These are phyloP conservation scores for Argyresthia albistria DNA, from an alignment of 2,888 invertebrate species.

Conservation along the genomic window DNA sequence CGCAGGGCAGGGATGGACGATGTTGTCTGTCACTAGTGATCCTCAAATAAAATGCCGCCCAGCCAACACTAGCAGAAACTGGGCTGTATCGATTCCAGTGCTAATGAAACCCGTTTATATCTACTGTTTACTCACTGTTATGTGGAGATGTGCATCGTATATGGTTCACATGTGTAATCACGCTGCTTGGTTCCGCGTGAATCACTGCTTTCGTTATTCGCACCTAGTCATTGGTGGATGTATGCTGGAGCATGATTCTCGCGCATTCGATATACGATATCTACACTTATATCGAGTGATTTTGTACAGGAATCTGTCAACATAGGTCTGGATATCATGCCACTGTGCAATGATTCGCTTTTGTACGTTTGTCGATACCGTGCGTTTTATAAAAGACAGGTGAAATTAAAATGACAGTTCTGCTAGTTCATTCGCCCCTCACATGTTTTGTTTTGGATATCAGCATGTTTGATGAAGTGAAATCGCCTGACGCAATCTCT, in stretches of 20 bases:
- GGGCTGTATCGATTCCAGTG: too few species aligned
- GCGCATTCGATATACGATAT: too few species aligned
- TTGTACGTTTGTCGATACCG: conserved; percentile 11
- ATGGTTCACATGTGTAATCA: conserved; percentile 20
- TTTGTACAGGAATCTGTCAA: too few species aligned
- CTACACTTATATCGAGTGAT: too few species aligned
- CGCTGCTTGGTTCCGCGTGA: conserved; percentile 35
- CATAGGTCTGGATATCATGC: too few species aligned
- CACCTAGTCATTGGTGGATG: conserved; percentile 29
- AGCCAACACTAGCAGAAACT: too few species aligned
- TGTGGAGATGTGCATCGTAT: conserved; percentile 16
- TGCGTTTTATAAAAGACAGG: conserved; percentile 5
- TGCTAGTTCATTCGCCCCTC: neutral
- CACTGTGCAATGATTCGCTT: conserved; percentile 18
- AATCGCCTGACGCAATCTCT: too few species aligned
- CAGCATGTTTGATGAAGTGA: neutral
- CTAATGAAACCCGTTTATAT: neutral
- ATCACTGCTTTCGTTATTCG: conserved; percentile 54
- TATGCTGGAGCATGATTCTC: too few species aligned
- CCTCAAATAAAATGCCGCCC: neutral
- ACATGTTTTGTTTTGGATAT: neutral
- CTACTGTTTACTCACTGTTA: conserved; percentile 12
- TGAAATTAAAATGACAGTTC: neutral
- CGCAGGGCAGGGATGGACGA: neutral
- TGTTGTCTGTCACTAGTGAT: neutral